phyloP scores from a whole-genome alignment of 2,797 vertebrate genomes.

The Myiothlypis chrysogaster region DNA sequence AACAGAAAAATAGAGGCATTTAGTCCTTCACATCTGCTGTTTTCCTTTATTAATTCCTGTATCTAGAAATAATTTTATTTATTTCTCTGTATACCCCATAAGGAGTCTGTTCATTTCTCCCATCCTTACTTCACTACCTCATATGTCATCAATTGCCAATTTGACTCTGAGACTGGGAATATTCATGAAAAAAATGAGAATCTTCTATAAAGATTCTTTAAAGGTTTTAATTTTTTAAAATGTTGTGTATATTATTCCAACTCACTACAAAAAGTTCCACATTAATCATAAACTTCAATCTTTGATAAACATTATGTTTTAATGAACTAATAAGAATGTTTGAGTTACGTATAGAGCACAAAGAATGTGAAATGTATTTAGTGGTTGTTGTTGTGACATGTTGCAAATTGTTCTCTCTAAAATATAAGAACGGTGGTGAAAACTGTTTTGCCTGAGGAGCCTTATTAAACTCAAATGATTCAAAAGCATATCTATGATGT shows the following conservation, averaged over 20 bases:
- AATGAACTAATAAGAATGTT: not conserved
- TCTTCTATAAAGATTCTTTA: not conserved
- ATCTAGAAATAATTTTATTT: not conserved
- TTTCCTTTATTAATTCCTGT: not conserved
- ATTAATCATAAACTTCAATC: not conserved
- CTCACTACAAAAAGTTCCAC: not conserved
- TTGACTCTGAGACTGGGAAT: not conserved
- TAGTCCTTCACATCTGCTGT: not conserved
- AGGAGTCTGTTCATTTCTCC: not conserved
- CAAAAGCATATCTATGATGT: not conserved
- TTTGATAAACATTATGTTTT: not conserved
- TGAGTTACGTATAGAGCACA: not conserved
- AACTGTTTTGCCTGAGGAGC: not conserved
- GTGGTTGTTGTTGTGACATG: not conserved
- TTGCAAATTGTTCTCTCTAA: conserved; percentile 33
- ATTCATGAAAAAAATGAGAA: not conserved
- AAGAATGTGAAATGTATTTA: not conserved
- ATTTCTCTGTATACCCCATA: not conserved
- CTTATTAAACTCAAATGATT: conserved; percentile 21
- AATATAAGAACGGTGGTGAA: not conserved
- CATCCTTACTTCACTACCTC: not conserved
- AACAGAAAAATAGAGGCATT: not conserved
- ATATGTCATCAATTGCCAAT: not conserved
- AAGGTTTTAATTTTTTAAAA: not conserved
- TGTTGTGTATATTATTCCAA: not conserved